Evolutionary conservation across 2,888 invertebrate genomes (phyloP).

Genomic region (Augiades crinisus): DNA sequence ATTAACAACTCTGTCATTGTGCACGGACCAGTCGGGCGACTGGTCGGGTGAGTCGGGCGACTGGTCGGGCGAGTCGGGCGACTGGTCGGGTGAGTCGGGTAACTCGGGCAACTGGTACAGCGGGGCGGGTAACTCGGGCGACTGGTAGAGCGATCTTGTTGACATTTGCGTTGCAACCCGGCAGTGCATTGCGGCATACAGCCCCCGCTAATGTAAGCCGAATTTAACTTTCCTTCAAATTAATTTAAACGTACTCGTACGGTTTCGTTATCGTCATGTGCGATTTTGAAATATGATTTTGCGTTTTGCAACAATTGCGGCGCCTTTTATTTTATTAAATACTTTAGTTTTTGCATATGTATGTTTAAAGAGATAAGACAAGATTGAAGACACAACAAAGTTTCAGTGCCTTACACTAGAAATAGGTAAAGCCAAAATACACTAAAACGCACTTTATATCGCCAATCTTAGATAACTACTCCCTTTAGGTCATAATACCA

Average conservation of each 20-base stretch:
- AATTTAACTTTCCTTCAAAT: slow-evolving; percentile 1
- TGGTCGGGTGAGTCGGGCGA: slow-evolving; percentile 18
- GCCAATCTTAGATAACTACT: too few relatives aligned
- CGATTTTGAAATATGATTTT: too few relatives aligned
- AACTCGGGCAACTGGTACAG: slow-evolving; percentile 28
- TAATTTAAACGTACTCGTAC: neutral
- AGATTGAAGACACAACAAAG: too few relatives aligned
- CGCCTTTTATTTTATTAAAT: too few relatives aligned
- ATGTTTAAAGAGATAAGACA: too few relatives aligned
- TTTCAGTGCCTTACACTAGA: too few relatives aligned
- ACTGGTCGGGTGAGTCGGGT: slow-evolving; percentile 21
- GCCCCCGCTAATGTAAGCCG: neutral
- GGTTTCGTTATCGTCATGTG: neutral
- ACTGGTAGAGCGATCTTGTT: slow-evolving; percentile 31
- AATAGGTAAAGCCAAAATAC: too few relatives aligned
- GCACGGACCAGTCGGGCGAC: slow-evolving; percentile 17
- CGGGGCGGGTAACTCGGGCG: slow-evolving; percentile 13
- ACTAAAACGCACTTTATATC: too few relatives aligned
- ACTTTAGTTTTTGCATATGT: too few relatives aligned
- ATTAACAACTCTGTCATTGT: slow-evolving; percentile 8
- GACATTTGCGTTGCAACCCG: slow-evolving; percentile 32
- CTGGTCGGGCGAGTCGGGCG: slow-evolving; percentile 20
- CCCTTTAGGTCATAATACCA: too few relatives aligned
- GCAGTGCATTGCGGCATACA: slow-evolving; percentile 26
- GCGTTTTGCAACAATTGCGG: too few relatives aligned